Base-by-base conservation (phyloP, 1,140 invertebrate genomes). In the Apocrypta bakeri region DNA sequence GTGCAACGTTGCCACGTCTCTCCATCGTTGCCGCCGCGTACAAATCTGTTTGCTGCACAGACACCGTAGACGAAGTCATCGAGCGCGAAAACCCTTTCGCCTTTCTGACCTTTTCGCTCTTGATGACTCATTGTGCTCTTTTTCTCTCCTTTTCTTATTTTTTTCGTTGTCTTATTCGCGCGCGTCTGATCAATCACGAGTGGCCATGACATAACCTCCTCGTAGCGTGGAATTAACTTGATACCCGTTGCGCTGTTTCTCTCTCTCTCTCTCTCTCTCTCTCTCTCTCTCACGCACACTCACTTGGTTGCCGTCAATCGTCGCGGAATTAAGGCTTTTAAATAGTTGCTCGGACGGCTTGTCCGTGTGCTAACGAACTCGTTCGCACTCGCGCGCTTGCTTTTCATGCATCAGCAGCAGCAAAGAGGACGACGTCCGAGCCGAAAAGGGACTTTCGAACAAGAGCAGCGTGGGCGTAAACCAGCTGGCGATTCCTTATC, bases 401-500 rank as follows among this genome's bases (percentile, higher is more conserved):
- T 29, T 29, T 66, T 66, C 24, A 12, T 21, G 25, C n/a, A 0
- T n/a, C n/a, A n/a, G n/a, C n/a, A n/a, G n/a, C n/a, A n/a, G n/a
- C n/a, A n/a, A n/a, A n/a, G n/a, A n/a, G n/a, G n/a, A n/a, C n/a
- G 25, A 27, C 3, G 24, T 4, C 6, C 24, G 0, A 17, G 24
- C 0, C 63, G 63, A 27, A 63, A 27, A 64, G 27, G n/a, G 2
- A 12, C 0, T n/a, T 17, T 56, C 17, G 17, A 56, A 33, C 33
- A 33, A 71, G 25, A 33, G 68, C 3, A 25, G 66, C 12, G 66
- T 8, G 71, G 71, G 71, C 72, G 72, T 74, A 74, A 56, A 56
- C 72, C 72, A 78, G 82, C 85, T 84, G 79, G 85, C 85, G 84
- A 84, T 78, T 79, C 82, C 86, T 88, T 87, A 86, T 87, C 86